A percentile compares a stretch with the other conserved stretches of the same genome.
Evolutionary conservation across 2,888 invertebrate genomes (phyloP).

Genomic region (Microplitis deprimator): DNA sequence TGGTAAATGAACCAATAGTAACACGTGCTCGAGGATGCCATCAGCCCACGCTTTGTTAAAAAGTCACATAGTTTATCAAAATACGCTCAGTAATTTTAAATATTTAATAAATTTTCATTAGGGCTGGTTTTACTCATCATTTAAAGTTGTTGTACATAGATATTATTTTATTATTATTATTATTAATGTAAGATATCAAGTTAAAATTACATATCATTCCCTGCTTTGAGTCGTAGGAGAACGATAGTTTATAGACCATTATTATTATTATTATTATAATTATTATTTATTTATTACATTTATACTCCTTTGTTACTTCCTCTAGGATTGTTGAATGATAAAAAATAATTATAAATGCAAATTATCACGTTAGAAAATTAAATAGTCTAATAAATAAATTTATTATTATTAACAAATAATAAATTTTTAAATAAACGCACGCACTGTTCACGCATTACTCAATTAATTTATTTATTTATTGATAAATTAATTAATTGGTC

Average conservation of each 20-base stretch:
- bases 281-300: constrained; percentile 28
- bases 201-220: constrained; percentile 42
- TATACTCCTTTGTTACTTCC: constrained; percentile 1
- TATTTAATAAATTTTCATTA: constrained; percentile 26
- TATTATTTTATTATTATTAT: constrained; percentile 3
- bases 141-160: constrained; percentile 30
- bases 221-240: constrained; percentile 40
- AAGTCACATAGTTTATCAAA: constrained; percentile 13
- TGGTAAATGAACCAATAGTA: constrained; percentile 61
- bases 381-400: constrained; percentile 8
- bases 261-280: not conserved
- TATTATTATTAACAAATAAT: constrained; percentile 29
- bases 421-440: constrained; percentile 29
- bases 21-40: constrained; percentile 31
- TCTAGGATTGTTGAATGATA: constrained; percentile 29
- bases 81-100: constrained; percentile 33
- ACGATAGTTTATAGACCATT: constrained; percentile 25
- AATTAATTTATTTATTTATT: not conserved
- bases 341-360: constrained; percentile 10
- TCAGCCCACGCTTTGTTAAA: constrained; percentile 25
- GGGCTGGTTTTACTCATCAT: constrained; percentile 13
- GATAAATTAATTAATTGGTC: not conserved
- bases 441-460: constrained; percentile 33
- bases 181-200: constrained; percentile 37
- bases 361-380: constrained; percentile 9